These are phyloP conservation scores for Gymnodraco acuticeps DNA, from an alignment of 2,797 vertebrate genomes.

Conservation along the genomic window DNA sequence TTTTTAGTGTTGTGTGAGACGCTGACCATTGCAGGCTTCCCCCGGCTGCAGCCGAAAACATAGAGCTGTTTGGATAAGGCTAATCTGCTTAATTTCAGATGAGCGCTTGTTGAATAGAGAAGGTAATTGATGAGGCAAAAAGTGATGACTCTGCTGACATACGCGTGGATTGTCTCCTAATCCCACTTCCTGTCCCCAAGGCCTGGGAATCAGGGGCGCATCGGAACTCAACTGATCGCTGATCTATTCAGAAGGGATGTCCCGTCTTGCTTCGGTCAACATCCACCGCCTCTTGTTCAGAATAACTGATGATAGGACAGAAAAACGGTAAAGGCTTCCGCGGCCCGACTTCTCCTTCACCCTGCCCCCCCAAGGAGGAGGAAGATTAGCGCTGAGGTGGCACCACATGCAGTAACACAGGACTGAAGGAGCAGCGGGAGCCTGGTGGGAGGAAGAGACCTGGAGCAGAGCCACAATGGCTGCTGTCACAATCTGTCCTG, in stretches of 20 bases:
- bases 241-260: conserved; percentile 34
- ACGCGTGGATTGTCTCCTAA: conserved; percentile 75
- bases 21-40: conserved; percentile 37
- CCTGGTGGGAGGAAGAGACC: conserved; percentile 75
- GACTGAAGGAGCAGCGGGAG: conserved; percentile 62
- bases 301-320: conserved; percentile 21
- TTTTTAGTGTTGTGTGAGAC: conserved; percentile 9
- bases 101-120: conserved; percentile 70
- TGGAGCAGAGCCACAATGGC: conserved; percentile 78
- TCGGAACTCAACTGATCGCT: conserved; percentile 49
- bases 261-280: conserved; percentile 35
- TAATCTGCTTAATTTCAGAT: conserved; percentile 84
- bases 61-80: conserved; percentile 70
- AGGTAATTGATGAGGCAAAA: conserved; percentile 75
- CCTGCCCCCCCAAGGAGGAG: conserved; percentile 49
- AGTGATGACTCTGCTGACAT: conserved; percentile 72
- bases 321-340: conserved; percentile 35
- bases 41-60: conserved; percentile 49
- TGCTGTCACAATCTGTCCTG: conserved; percentile 78
- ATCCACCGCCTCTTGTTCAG: conserved; percentile 35
- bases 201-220: conserved; percentile 76
- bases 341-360: conserved; percentile 14
- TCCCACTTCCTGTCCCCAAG: conserved; percentile 82
- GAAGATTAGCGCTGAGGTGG: conserved; percentile 66
- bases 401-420: conserved; percentile 29